Percentiles rank a stretch among this genome's conserved stretches.
phyloP scores from a whole-genome alignment of 1,140 invertebrate species.

The Nasonia vitripennis region DNA sequence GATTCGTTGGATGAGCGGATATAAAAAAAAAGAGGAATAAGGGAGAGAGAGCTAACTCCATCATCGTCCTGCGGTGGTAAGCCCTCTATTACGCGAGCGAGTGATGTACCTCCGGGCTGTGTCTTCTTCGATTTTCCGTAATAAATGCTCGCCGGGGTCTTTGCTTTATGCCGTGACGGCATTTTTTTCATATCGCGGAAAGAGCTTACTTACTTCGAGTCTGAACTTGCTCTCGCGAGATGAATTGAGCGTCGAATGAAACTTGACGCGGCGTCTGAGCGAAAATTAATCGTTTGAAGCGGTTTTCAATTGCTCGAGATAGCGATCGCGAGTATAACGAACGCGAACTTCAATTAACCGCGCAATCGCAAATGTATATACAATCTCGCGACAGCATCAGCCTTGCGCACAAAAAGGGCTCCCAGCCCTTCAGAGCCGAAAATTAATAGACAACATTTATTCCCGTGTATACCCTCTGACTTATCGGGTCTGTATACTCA shows the following conservation, averaged over 20 bases:
- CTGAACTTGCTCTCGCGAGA: too few species aligned
- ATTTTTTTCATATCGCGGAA: not conserved
- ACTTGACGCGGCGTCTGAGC: too few species aligned
- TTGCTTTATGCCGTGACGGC: not conserved
- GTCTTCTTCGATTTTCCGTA: conserved; percentile 27
- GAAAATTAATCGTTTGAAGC: too few species aligned
- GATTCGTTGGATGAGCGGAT: not conserved
- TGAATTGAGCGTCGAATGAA: too few species aligned
- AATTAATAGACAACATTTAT: not conserved
- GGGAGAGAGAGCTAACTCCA: not conserved
- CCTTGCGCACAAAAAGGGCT: too few species aligned
- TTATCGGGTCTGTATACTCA: conserved; percentile 6
- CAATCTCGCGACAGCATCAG: too few species aligned
- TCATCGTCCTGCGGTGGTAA: not conserved
- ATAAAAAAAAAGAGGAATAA: not conserved
- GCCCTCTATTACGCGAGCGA: conserved; percentile 8
- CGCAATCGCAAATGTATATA: too few species aligned
- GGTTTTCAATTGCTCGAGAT: too few species aligned
- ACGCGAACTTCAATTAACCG: too few species aligned
- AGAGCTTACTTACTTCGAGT: too few species aligned
- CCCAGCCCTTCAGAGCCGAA: not conserved
- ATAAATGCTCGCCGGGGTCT: not conserved
- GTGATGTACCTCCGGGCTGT: not conserved
- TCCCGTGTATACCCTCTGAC: not conserved
- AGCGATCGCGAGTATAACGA: too few species aligned